Evolutionary conservation across 2,888 invertebrate genomes (phyloP), one percentile per base, ranked within the genome.

Genomic region (Rotaria sp.): DNA sequence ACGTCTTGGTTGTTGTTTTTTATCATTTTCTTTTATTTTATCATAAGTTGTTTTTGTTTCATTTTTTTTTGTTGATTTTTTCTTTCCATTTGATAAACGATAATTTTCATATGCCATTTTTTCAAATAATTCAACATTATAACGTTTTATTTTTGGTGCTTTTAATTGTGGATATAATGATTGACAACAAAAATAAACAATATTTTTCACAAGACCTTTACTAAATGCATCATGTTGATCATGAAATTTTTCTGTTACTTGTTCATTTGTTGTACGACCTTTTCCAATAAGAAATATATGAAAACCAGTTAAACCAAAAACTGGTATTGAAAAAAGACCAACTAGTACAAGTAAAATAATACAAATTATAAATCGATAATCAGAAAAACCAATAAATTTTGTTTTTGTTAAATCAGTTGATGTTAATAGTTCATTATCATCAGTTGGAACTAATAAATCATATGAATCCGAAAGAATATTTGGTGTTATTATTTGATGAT

Each of bases 191-290:
- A 80, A 13, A 21, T 45, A 7, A 10, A 13, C 11, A 85, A 85
- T 59, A 85, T 87, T 87, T 30, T 41, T 38, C 24, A 45, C 1
- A 30, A 80, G n/a, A 18, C 87, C 87, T 30, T 85, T 57, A 1
- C 30, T 74, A 45, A 87, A 87, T 45, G 52, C 52, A 74, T 87
- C 84, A 21, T 26, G 21, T 35, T 48, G 24, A 13, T 85, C 59
- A 52, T n/a, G 80, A 74, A 74, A 87, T 59, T 87, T 87, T 41
- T 84, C 86, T 48, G 87, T 87, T 26, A 93, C 93, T 93, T 99
- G 99, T 92, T 99, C 99, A 92, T 99, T 99, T 88, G 99, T 99
- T 87, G 99, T 99, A 88, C 98, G 93, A 67, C 98, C 99, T 88
- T 97, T 93, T 50, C 96, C 95, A 86, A 99, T 97, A 88, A 99